phyloP scores from a whole-genome alignment of 2,888 invertebrate species.

The Brachyptera putata region DNA sequence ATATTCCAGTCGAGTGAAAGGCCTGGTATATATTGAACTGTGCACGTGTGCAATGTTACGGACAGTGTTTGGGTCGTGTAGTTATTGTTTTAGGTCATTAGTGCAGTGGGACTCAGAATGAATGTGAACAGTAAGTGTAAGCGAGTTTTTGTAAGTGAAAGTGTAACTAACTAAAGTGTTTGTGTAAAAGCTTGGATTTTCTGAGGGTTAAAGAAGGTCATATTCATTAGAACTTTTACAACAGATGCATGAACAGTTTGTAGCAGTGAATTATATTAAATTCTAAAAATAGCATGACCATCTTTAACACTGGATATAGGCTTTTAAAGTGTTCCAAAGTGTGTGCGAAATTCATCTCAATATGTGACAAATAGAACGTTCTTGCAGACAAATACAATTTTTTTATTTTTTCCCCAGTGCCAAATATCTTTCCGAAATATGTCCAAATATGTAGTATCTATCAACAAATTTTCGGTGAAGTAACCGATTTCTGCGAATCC shows the following conservation, averaged over 20 bases:
- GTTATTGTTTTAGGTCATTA: constrained; percentile 18
- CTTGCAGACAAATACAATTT: too few species aligned
- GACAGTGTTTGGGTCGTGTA: constrained; percentile 21
- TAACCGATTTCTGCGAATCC: too few species aligned
- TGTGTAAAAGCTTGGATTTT: constrained; percentile 23
- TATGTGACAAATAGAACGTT: constrained; percentile 33
- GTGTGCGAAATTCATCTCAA: constrained; percentile 28
- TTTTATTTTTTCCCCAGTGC: too few species aligned
- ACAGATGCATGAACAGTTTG: too few species aligned
- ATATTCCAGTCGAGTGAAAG: too few species aligned
- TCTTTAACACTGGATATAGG: constrained; percentile 31
- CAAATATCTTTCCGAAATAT: too few species aligned
- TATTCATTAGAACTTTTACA: too few species aligned
- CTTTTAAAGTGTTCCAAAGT: constrained; percentile 23
- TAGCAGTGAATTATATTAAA: too few species aligned
- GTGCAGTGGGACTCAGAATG: constrained; percentile 23
- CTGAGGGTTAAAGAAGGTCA: constrained; percentile 29
- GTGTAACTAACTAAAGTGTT: constrained; percentile 33
- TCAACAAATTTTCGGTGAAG: too few species aligned
- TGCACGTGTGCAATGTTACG: constrained; percentile 13
- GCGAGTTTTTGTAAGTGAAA: constrained; percentile 32
- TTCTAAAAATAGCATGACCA: background rate
- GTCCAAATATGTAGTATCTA: too few species aligned
- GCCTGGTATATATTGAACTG: too few species aligned
- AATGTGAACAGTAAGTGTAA: constrained; percentile 28